Evolutionary conservation across 2,888 invertebrate species (phyloP), one percentile per base, ranked within the genome.

Genomic region (Arrhopalites spinosus): DNA sequence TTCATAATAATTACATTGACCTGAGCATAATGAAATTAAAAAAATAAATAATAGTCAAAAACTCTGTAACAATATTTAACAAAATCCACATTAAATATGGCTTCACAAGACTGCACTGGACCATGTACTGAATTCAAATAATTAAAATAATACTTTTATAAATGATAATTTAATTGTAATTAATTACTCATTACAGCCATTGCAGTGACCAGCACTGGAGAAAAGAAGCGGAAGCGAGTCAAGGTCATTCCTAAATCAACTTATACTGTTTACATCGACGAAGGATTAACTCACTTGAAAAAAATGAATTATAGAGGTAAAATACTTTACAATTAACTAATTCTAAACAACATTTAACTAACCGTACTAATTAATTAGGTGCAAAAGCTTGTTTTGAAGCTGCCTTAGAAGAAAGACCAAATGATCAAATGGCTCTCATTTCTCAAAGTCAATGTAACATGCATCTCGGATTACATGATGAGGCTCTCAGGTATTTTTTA

Each of bases 371-470:
- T 36, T 36, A 36, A 36, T 7, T 11, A 50, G 20, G 27, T 20
- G 73, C 64, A 3, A 63, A 45, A 29, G 36, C 5, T 29, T 73
- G 64, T 45, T 63, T 73, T 50, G 73, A 74, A 17, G 13, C 36
- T 23, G 75, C 75, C 1, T 47, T 75, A 5, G 75, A 75, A 20
- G 13, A 70, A 11, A 27, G 50, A 17, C 7, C 47, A 20, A 30
- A 70, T n/a, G 70, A 75, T 20, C 61, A 61, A 25, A 25, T 70
- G 20, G 75, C 75, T 5, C 63, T 75, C n/a, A 70, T 68, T 5
- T 61, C 61, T 20, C 45, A 63, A n/a, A 75, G 75, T 69, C 45
- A 64, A n/a, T 75, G 75, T 36, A 36, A 47, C 64, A 29, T 75
- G 63, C 61, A 71, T 30, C 30, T 75, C 20, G 75, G 75, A n/a